These are phyloP conservation scores for Dendrolimus kikuchii DNA, from an alignment of 1,140 invertebrate species.

Conservation along the genomic window DNA sequence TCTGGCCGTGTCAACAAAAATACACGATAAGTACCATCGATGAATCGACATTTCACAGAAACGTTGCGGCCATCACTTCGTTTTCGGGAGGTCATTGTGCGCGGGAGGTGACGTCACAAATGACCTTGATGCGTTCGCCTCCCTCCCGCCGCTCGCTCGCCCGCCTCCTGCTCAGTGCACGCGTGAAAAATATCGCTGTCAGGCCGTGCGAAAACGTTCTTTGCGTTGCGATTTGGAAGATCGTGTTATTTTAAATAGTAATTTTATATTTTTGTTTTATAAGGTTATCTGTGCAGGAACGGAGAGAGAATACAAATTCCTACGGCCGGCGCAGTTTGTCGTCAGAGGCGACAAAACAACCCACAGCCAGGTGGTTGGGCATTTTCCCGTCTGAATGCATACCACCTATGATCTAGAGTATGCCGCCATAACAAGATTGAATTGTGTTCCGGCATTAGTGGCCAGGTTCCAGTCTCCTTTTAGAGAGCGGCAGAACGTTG, in stretches of 20 bases:
- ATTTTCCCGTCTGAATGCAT: too few relatives aligned
- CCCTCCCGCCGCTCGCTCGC: constrained; percentile 9
- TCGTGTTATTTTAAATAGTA: background rate
- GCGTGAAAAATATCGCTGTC: constrained; percentile 46
- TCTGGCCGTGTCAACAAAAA: constrained; percentile 26
- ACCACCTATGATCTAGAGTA: too few relatives aligned
- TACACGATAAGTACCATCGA: constrained; percentile 31
- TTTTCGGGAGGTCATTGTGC: constrained; percentile 57
- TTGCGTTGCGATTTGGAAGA: background rate
- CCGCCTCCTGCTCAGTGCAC: constrained; percentile 26
- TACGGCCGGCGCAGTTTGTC: too few relatives aligned
- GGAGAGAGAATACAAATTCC: too few relatives aligned
- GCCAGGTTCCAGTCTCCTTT: too few relatives aligned
- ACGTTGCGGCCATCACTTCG: constrained; percentile 26
- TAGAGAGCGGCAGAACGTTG: too few relatives aligned
- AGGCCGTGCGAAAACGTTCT: constrained; percentile 17
- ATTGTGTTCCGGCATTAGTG: too few relatives aligned
- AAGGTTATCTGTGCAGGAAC: too few relatives aligned
- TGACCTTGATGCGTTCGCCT: constrained; percentile 53
- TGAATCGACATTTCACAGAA: constrained; percentile 17
- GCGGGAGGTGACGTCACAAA: constrained; percentile 48
- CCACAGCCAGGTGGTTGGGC: too few relatives aligned
- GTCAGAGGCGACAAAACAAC: too few relatives aligned
- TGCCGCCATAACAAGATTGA: too few relatives aligned
- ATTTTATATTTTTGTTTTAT: background rate